Evolutionary conservation across 2,113 vertebrate species (phyloP), one percentile per base, ranked within the genome.

Genomic region (Aspidoscelis tigris): DNA sequence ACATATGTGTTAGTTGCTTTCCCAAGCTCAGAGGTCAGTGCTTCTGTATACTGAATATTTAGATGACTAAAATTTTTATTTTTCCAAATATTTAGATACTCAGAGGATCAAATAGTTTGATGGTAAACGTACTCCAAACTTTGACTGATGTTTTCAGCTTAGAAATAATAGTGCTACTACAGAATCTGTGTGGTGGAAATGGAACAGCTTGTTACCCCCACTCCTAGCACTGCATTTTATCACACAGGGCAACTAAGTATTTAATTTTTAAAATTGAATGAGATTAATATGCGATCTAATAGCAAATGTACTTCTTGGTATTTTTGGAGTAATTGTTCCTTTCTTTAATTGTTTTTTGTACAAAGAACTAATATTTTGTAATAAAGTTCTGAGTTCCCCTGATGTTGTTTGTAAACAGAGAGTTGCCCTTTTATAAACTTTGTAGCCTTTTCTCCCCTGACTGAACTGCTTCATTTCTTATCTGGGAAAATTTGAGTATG

Each of bases 1-100:
- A 86, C 33, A 86, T 88, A 82, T 33, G 41, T 82, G 5, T 16
- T 81, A 47, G 22, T 75, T 92, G 88, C 76, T 87, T 65, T 44
- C n/a, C 24, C 71, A 69, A 7, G 26, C 6, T 61, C 33, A 68
- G 43, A 64, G n/a, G 20, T 24, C 50, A 64, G 22, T 47, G 6
- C 7, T 74, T 20, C 53, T 74, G 22, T 73, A 72, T 72, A 71
- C 50, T 72, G 18, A 10, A 20, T 79, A 72, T 33, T 50, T 69
- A 76, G 66, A 71, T 44, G 10, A 18, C 4, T 73, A 7, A 65
- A 53, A 33, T 41, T 55, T 47, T 77, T 73, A 11, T 24, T 22
- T 61, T 41, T 22, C 7, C 39, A 44, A 73, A 61, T 47, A 55
- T 84, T 84, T 77, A 26, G 22, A 71, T 76, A 41, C 14, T 71